These are phyloP conservation scores for Barnardius zonarius DNA, from an alignment of 2,113 vertebrate species.

Conservation along the genomic window DNA sequence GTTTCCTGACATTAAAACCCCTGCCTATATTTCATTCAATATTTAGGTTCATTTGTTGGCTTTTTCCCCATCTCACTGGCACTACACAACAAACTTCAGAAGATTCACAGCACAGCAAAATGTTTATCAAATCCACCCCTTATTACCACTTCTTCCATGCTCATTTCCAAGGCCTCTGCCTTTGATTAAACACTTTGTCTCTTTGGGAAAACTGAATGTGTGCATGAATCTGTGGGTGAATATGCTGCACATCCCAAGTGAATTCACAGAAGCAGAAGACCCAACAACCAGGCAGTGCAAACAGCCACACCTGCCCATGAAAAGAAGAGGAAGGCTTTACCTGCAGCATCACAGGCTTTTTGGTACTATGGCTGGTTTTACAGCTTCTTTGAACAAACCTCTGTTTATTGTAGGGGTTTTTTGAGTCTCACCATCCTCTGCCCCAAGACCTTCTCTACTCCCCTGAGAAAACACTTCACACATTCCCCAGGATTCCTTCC, in stretches of 20 bases:
- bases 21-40: background rate
- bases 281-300: fast-evolving
- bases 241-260: background rate
- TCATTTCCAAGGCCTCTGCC: background rate
- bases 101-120: background rate
- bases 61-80: background rate
- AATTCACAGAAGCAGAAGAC: background rate
- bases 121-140: background rate
- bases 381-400: background rate
- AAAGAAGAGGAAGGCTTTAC: background rate
- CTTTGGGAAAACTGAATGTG: background rate
- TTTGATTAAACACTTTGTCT: background rate
- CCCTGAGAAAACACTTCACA: background rate
- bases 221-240: too few species aligned
- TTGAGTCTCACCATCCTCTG: background rate
- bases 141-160: background rate
- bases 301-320: fast-evolving
- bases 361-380: background rate
- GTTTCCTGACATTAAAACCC: background rate
- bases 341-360: background rate
- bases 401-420: background rate
- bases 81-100: background rate
- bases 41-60: background rate
- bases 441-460: background rate
- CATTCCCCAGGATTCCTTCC: background rate